A percentile compares a stretch with the other conserved stretches of the same genome.
These are phyloP conservation scores for Eupithecia dodoneata DNA, from an alignment of 2,888 invertebrate genomes.

Conservation along the genomic window DNA sequence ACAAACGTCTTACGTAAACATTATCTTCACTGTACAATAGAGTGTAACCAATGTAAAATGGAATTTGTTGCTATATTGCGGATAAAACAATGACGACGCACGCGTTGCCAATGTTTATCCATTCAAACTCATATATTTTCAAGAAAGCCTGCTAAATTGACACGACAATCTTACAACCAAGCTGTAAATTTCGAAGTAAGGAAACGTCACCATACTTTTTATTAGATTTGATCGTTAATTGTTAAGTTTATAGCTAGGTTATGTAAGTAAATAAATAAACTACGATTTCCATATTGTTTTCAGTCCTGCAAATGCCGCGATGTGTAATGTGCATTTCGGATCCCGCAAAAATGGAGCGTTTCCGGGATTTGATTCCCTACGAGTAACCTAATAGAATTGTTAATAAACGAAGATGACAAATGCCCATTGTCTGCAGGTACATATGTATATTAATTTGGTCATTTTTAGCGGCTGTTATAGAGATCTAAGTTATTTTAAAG, in stretches of 20 bases:
- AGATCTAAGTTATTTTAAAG: constrained; percentile 7
- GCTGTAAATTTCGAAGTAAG: not conserved
- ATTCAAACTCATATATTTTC: not conserved
- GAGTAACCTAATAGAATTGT: not conserved
- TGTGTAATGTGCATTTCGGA: too few species aligned
- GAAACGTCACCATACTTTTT: not conserved
- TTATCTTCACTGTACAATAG: not conserved
- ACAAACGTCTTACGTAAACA: not conserved
- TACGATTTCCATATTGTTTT: too few species aligned
- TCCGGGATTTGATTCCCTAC: not conserved
- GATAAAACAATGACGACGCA: not conserved
- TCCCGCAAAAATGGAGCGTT: too few species aligned
- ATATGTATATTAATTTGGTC: not conserved
- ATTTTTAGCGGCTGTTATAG: constrained; percentile 30
- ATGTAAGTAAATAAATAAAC: too few species aligned
- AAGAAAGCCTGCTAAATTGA: not conserved
- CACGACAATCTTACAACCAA: not conserved
- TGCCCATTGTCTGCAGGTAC: constrained; percentile 3
- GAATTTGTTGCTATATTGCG: not conserved
- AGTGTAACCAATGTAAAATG: not conserved
- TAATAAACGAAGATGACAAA: not conserved
- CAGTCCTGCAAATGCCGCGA: too few species aligned
- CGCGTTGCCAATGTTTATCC: not conserved
- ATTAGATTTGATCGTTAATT: not conserved
- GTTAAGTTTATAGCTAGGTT: too few species aligned